Percentiles rank a stretch among this genome's conserved stretches.
These are phyloP conservation scores for Seira sanloemensis DNA, from an alignment of 2,888 invertebrate species.

Conservation along the genomic window DNA sequence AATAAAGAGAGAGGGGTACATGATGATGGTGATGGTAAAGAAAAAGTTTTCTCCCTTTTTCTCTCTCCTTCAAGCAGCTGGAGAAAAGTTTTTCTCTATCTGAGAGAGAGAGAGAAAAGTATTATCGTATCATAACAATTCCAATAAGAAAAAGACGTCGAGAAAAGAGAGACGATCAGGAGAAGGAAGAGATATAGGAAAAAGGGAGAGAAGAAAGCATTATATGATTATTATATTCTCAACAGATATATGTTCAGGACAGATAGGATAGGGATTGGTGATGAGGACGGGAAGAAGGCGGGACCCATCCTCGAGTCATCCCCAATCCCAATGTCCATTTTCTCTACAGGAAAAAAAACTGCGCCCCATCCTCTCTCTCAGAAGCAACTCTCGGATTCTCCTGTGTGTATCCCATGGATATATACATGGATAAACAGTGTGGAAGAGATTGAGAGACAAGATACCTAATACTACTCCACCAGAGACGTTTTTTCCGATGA, in stretches of 20 bases:
- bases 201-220: constrained; percentile 1
- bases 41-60: not conserved
- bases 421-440: constrained; percentile 31
- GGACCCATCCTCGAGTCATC: constrained; percentile 69
- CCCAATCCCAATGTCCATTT: constrained; percentile 72
- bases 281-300: constrained; percentile 69
- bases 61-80: not conserved
- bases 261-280: constrained; percentile 69
- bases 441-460: not conserved
- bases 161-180: constrained; percentile 52
- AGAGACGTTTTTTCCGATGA: not conserved
- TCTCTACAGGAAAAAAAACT: constrained; percentile 37
- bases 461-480: not conserved
- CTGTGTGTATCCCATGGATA: constrained; percentile 48
- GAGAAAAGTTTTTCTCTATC: constrained; percentile 40
- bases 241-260: constrained; percentile 58
- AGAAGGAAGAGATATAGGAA: constrained; percentile 51
- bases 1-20: not conserved
- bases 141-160: constrained; percentile 36
- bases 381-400: constrained; percentile 39
- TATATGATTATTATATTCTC: constrained; percentile 38
- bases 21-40: constrained; percentile 4
- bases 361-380: constrained; percentile 62
- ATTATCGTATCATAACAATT: constrained; percentile 23
- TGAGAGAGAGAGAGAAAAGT: constrained; percentile 24